These are phyloP conservation scores for Turnix velox DNA, from an alignment of 2,113 vertebrate species.

Conservation along the genomic window DNA sequence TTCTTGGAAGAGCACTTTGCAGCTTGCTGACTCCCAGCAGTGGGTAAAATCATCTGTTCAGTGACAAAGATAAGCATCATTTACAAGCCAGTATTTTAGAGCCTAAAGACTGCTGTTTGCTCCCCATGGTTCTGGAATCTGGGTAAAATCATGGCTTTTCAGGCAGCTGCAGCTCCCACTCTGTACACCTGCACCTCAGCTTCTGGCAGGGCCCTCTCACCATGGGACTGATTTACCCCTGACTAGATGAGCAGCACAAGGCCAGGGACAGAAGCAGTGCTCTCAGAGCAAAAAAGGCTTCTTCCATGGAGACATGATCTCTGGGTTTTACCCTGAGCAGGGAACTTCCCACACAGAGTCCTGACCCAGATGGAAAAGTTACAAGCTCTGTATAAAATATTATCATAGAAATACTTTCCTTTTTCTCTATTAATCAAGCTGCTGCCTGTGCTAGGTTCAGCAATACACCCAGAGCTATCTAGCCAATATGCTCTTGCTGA, in stretches of 20 bases:
- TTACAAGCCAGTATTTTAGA: not conserved
- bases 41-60: not conserved
- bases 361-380: not conserved
- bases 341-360: not conserved
- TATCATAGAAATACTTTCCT: not conserved
- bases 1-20: not conserved
- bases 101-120: not conserved
- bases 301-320: not conserved
- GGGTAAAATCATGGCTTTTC: not conserved
- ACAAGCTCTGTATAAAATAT: not conserved
- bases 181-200: slow-evolving; percentile 17
- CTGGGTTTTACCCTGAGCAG: not conserved
- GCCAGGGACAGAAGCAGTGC: not conserved
- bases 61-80: not conserved
- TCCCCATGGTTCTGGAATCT: not conserved
- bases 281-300: not conserved
- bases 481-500: not conserved
- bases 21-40: slow-evolving; percentile 3
- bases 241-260: not conserved
- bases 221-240: not conserved
- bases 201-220: not conserved
- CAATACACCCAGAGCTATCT: not conserved
- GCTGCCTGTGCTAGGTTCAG: not conserved
- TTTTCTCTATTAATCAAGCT: not conserved
- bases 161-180: slow-evolving; percentile 36